Evolutionary conservation across 2,113 vertebrate genomes (phyloP).

Genomic region (Acanthochromis polyacanthus): DNA sequence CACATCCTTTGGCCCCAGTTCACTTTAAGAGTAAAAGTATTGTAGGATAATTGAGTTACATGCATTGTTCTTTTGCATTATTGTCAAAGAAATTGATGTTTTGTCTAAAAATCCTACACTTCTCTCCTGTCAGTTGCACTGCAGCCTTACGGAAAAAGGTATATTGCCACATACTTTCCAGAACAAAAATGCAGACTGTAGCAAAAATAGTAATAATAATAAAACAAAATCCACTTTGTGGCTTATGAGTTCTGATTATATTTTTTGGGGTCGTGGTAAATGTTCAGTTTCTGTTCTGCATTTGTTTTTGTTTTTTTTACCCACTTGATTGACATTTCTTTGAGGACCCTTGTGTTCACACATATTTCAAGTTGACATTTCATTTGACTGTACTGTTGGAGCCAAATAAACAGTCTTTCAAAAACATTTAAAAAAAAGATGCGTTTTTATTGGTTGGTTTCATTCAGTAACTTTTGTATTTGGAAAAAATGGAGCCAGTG

Average conservation of each 20-base stretch:
- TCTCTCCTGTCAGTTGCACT: neutral
- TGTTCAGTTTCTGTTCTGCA: constrained; percentile 47
- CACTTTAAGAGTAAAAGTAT: neutral
- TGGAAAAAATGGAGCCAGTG: too few relatives aligned
- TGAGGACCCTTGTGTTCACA: constrained; percentile 66
- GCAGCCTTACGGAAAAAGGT: constrained; percentile 34
- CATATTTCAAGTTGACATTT: constrained; percentile 72
- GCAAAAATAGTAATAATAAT: neutral
- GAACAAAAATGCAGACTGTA: constrained; percentile 25
- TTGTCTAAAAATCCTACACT: neutral
- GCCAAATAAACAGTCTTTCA: constrained; percentile 86
- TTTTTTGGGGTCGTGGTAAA: constrained; percentile 31
- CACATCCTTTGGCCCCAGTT: neutral
- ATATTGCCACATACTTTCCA: constrained; percentile 12
- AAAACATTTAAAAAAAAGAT: constrained; percentile 1
- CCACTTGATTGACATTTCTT: constrained; percentile 70
- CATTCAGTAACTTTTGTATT: neutral
- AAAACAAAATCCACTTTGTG: neutral
- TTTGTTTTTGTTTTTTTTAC: constrained; percentile 58
- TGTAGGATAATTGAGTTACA: neutral
- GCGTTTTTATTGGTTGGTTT: neutral
- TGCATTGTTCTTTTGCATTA: neutral
- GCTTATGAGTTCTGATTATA: constrained; percentile 14
- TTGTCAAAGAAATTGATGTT: neutral
- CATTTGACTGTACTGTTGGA: constrained; percentile 82